Evolutionary conservation across 2,113 vertebrate species (phyloP).

Genomic region (Puntigrus tetrazona): DNA sequence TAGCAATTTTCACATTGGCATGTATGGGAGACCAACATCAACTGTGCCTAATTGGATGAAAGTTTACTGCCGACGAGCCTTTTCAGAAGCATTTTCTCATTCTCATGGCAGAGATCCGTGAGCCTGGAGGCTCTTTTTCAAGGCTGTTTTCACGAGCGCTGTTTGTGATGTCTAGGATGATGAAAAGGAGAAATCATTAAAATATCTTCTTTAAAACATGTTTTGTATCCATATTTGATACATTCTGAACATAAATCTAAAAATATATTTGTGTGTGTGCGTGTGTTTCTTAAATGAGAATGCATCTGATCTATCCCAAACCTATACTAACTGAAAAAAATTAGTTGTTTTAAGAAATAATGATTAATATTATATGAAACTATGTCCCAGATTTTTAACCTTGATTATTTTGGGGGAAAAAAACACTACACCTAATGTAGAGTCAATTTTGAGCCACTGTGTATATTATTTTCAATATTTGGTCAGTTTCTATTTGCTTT

Average conservation of each 20-base stretch:
- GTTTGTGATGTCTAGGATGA: not conserved
- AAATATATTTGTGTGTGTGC: too few species aligned
- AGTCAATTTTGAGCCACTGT: not conserved
- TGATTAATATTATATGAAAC: not conserved
- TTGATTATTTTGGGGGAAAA: too few species aligned
- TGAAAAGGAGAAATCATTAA: not conserved
- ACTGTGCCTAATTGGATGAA: constrained; percentile 17
- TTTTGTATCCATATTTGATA: not conserved
- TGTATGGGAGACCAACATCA: constrained; percentile 14
- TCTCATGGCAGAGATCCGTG: not conserved
- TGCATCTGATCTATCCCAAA: not conserved
- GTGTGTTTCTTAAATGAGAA: not conserved
- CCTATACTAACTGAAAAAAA: not conserved
- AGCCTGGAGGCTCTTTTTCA: not conserved
- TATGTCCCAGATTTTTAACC: not conserved
- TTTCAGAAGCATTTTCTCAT: not conserved
- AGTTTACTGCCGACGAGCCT: not conserved
- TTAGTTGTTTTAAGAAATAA: not conserved
- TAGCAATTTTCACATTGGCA: constrained; percentile 21
- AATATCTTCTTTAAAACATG: not conserved
- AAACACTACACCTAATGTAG: too few species aligned
- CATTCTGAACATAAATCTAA: not conserved
- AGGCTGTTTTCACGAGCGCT: not conserved
- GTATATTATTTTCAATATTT: not conserved
- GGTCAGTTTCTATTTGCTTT: too few species aligned